phyloP scores from a whole-genome alignment of 2,797 vertebrate genomes.

The Sebastes miniatus region DNA sequence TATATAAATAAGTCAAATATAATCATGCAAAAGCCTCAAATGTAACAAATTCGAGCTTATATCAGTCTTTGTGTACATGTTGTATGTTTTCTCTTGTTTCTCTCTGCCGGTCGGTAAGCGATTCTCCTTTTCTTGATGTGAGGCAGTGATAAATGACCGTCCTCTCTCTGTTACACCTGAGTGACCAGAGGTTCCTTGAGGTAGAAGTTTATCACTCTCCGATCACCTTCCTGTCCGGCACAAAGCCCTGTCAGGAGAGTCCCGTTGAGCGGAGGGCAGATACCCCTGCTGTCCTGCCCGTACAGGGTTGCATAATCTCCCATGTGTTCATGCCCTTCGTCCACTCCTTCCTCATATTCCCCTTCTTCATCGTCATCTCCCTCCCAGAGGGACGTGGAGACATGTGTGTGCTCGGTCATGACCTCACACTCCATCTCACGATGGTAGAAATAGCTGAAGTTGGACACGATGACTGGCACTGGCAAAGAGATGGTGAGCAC shows the following conservation, averaged over 20 bases:
- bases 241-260: conserved; percentile 78
- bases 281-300: conserved; percentile 48
- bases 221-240: conserved; percentile 48
- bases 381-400: conserved; percentile 84
- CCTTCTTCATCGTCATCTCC: conserved; percentile 36
- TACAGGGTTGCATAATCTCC: conserved; percentile 72
- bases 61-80: not conserved
- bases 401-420: conserved; percentile 80
- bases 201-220: conserved; percentile 48
- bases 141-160: not conserved
- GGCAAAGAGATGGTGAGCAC: conserved; percentile 95
- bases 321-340: conserved; percentile 55
- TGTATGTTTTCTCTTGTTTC: not conserved
- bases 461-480: conserved; percentile 94
- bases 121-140: not conserved
- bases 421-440: conserved; percentile 87
- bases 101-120: not conserved
- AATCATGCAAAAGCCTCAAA: conserved; percentile 13
- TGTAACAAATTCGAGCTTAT: not conserved
- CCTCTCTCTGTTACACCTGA: conserved; percentile 79
- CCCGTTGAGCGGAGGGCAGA: conserved; percentile 72
- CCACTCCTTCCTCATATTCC: conserved; percentile 33
- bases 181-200: conserved; percentile 80
- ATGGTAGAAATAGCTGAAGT: conserved; percentile 97
- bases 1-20: not conserved